Evolutionary conservation across 1,140 invertebrate species (phyloP), one percentile per base, ranked within the genome.

Genomic region (Orchesella cincta): DNA sequence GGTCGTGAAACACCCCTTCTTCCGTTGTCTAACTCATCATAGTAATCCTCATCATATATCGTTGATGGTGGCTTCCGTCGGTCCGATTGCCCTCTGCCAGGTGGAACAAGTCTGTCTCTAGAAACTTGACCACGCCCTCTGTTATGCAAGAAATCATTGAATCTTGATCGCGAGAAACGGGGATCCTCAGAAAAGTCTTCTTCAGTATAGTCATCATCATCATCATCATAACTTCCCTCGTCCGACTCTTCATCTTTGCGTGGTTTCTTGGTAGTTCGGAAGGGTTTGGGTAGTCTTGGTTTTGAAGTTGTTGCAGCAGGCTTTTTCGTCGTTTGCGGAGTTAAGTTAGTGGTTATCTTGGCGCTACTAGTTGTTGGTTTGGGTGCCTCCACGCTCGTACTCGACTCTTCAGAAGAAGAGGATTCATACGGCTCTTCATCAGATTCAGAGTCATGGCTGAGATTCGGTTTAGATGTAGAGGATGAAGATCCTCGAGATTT

Each of bases 41-140:
- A 57, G 23, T 57, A 14, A n/a, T 57, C 54, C 14, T 57, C 54
- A 57, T 57, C 54, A 57, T 57, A n/a, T n/a, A n/a, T n/a, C n/a
- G n/a, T n/a, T n/a, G n/a, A n/a, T n/a, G n/a, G n/a, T n/a, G n/a
- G n/a, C n/a, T n/a, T n/a, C n/a, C n/a, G n/a, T n/a, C n/a, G n/a
- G n/a, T n/a, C n/a, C n/a, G n/a, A n/a, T n/a, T n/a, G n/a, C n/a
- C n/a, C n/a, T n/a, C n/a, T n/a, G n/a, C n/a, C n/a, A n/a, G n/a
- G n/a, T n/a, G n/a, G n/a, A n/a, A n/a, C n/a, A n/a, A n/a, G n/a
- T n/a, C n/a, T n/a, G n/a, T n/a, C n/a, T n/a, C n/a, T n/a, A n/a
- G n/a, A n/a, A n/a, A n/a, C n/a, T n/a, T n/a, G n/a, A n/a, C n/a
- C n/a, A n/a, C n/a, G n/a, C n/a, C n/a, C n/a, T n/a, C n/a, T n/a